A percentile compares a stretch with the other conserved stretches of the same genome.
phyloP scores from a whole-genome alignment of 2,113 vertebrate genomes.

The Corythoichthys haematopterus region DNA sequence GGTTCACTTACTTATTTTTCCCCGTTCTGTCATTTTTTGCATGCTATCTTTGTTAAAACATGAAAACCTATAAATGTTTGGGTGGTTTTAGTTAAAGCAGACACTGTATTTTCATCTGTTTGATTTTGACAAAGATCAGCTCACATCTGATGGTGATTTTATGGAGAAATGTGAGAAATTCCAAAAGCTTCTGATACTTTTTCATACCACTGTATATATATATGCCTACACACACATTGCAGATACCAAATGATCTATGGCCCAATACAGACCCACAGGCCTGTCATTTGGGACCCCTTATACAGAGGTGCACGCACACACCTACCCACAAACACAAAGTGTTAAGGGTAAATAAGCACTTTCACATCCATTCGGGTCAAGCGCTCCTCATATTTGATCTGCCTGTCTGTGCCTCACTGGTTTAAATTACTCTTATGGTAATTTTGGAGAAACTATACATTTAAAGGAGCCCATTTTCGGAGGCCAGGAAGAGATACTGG shows the following conservation, averaged over 20 bases:
- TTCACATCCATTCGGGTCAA: constrained; percentile 39
- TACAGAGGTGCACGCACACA: not conserved
- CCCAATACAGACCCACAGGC: not conserved
- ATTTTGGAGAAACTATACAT: constrained; percentile 67
- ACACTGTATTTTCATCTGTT: too few relatives aligned
- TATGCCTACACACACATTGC: too few relatives aligned
- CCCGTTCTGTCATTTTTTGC: too few relatives aligned
- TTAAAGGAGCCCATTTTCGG: constrained; percentile 66
- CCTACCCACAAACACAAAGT: not conserved
- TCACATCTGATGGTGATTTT: too few relatives aligned
- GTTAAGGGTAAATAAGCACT: constrained; percentile 37
- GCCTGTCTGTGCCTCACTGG: constrained; percentile 31
- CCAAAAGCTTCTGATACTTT: too few relatives aligned
- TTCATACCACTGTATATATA: too few relatives aligned
- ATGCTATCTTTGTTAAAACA: too few relatives aligned
- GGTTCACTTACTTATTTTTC: too few relatives aligned
- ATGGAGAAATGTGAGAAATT: too few relatives aligned
- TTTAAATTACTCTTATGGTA: constrained; percentile 64
- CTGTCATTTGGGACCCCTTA: not conserved
- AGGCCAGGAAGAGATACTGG: constrained; percentile 45
- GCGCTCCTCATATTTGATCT: constrained; percentile 41
- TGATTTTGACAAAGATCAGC: too few relatives aligned
- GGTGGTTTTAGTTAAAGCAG: too few relatives aligned
- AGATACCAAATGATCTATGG: not conserved
- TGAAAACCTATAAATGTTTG: too few relatives aligned